These are phyloP conservation scores for Meiosimyza platycephala DNA, from an alignment of 2,888 invertebrate genomes.

Conservation along the genomic window DNA sequence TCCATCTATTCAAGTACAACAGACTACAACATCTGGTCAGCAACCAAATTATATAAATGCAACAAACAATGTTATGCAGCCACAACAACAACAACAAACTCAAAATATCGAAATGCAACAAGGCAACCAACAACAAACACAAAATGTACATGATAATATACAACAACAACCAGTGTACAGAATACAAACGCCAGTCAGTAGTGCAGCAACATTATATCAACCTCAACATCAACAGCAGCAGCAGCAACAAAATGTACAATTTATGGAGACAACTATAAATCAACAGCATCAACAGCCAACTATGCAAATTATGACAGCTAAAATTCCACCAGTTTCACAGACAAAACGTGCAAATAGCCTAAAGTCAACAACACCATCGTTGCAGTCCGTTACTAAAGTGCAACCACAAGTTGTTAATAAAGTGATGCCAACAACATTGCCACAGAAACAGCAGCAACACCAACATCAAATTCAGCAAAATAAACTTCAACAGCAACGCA, in stretches of 20 bases:
- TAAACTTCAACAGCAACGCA: slow-evolving; percentile 15
- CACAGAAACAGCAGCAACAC: slow-evolving; percentile 45
- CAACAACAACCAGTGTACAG: slow-evolving; percentile 46
- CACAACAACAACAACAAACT: slow-evolving; percentile 41
- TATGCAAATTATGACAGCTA: slow-evolving; percentile 46
- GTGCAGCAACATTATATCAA: slow-evolving; percentile 46
- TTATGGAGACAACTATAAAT: neutral
- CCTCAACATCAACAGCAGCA: slow-evolving; percentile 24
- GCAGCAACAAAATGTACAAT: slow-evolving; percentile 45
- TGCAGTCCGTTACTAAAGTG: slow-evolving; percentile 51
- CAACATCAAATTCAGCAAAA: slow-evolving; percentile 17
- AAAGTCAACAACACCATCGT: no score
- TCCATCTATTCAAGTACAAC: slow-evolving; percentile 39
- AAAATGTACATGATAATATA: slow-evolving; percentile 38
- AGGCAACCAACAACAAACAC: slow-evolving; percentile 43
- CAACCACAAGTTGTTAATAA: slow-evolving; percentile 61
- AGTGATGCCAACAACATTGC: slow-evolving; percentile 55
- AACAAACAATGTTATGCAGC: slow-evolving; percentile 33
- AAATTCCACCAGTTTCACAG: slow-evolving; percentile 50
- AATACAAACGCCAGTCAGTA: slow-evolving; percentile 45
- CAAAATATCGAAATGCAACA: slow-evolving; percentile 25
- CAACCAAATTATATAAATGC: slow-evolving; percentile 18
- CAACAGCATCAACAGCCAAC: slow-evolving; percentile 41
- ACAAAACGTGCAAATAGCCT: slow-evolving; percentile 46
- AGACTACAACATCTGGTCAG: slow-evolving; percentile 30